Percentiles rank a stretch among this genome's conserved stretches.
These are phyloP conservation scores for Antitype chi DNA, from an alignment of 2,888 invertebrate genomes.

Conservation along the genomic window DNA sequence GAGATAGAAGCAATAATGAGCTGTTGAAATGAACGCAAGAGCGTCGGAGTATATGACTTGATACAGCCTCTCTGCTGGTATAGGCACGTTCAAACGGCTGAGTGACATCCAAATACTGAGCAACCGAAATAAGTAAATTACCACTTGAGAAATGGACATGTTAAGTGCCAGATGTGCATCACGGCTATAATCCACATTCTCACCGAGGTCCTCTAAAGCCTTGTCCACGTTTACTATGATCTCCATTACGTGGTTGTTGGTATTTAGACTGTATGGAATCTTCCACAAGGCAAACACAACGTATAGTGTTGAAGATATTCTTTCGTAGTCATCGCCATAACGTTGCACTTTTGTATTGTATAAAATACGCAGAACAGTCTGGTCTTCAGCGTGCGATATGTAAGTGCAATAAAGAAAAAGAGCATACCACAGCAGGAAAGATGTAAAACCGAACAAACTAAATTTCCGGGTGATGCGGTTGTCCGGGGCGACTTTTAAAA, in stretches of 20 bases:
- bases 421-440: constrained; percentile 69
- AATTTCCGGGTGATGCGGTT: constrained; percentile 65
- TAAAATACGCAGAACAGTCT: constrained; percentile 77
- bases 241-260: constrained; percentile 67
- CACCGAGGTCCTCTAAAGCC: constrained; percentile 72
- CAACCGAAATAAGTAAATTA: constrained; percentile 69
- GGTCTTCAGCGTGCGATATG: constrained; percentile 72
- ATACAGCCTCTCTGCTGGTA: constrained; percentile 77
- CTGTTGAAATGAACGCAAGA: constrained; percentile 71
- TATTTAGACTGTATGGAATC: constrained; percentile 73
- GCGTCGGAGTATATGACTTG: constrained; percentile 76
- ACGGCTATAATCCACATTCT: constrained; percentile 71
- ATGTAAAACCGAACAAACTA: constrained; percentile 69
- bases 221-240: constrained; percentile 75
- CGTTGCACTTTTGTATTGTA: constrained; percentile 79
- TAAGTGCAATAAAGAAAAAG: constrained; percentile 76
- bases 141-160: constrained; percentile 67
- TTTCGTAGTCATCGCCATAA: constrained; percentile 81
- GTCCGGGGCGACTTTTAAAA: constrained; percentile 49
- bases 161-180: constrained; percentile 66
- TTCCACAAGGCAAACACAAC: constrained; percentile 76
- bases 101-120: constrained; percentile 74
- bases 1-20: constrained; percentile 74
- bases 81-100: constrained; percentile 60
- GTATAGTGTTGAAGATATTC: constrained; percentile 69